Percentiles rank a stretch among this genome's conserved stretches.
Conservation (phyloP, 2,888 invertebrate genomes). For the Nezara viridula region DNA sequence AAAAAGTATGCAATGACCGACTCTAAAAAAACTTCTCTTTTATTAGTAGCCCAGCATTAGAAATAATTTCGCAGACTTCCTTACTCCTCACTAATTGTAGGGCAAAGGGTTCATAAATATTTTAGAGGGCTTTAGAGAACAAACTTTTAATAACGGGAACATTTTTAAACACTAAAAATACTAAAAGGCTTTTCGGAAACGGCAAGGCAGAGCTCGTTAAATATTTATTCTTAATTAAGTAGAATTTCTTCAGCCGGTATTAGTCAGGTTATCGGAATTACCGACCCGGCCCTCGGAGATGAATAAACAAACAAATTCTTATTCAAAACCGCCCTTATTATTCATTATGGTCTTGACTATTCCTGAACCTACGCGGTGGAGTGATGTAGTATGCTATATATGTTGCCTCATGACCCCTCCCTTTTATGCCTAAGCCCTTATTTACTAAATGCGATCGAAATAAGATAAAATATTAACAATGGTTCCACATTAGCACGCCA, state of each 20-base stretch:
- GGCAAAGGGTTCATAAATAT: constrained; percentile 34
- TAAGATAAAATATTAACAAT: background rate
- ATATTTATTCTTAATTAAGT: constrained; percentile 43
- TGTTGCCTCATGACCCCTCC: background rate
- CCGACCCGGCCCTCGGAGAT: background rate
- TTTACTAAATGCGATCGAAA: constrained; percentile 44
- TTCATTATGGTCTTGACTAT: background rate
- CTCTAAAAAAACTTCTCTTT: background rate
- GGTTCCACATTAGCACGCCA: constrained; percentile 23
- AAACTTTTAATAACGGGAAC: constrained; percentile 38
- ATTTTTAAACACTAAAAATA: constrained; percentile 42
- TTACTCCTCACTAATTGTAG: constrained; percentile 22
- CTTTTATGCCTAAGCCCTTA: background rate
- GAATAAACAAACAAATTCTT: constrained; percentile 42
- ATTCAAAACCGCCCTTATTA: background rate
- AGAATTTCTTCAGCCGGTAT: constrained; percentile 13
- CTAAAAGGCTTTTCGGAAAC: constrained; percentile 27
- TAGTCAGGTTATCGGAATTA: constrained; percentile 17
- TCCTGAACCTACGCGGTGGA: background rate
- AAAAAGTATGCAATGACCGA: background rate
- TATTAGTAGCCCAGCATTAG: background rate
- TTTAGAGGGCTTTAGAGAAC: constrained; percentile 29
- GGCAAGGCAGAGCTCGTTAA: background rate
- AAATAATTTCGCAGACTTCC: constrained; percentile 14
- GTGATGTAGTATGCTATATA: background rate